Conservation (phyloP, 2,888 invertebrate species). For the Kuschelorhynchus macadamiae region DNA sequence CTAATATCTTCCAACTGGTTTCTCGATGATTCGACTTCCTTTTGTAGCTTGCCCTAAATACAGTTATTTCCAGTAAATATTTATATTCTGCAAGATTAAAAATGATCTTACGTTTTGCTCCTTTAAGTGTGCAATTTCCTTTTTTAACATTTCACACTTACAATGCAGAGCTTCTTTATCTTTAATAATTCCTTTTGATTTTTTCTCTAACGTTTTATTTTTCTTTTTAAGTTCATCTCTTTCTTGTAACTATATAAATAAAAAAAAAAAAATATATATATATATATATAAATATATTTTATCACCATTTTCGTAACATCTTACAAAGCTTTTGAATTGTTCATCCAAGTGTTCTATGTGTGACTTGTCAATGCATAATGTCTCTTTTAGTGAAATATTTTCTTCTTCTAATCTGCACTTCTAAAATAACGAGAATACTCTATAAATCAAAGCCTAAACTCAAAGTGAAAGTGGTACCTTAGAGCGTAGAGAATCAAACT, state of each 20-base stretch:
- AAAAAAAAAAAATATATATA: no score
- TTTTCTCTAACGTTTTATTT: conserved; percentile 51
- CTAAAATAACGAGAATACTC: conserved; percentile 30
- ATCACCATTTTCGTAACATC: conserved; percentile 7
- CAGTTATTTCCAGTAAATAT: not conserved
- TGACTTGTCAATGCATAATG: conserved; percentile 49
- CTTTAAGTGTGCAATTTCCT: conserved; percentile 40
- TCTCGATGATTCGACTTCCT: not conserved
- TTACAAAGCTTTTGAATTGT: conserved; percentile 52
- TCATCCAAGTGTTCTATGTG: conserved; percentile 53
- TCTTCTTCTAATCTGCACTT: conserved; percentile 37
- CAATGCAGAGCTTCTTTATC: conserved; percentile 47
- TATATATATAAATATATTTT: no score
- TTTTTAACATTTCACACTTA: conserved; percentile 42
- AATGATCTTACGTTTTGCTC: conserved; percentile 45
- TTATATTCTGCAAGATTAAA: not conserved
- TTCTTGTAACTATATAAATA: conserved; percentile 35
- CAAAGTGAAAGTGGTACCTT: conserved; percentile 39
- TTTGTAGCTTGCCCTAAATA: conserved; percentile 23
- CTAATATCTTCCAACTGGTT: conserved; percentile 7
- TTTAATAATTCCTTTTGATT: conserved; percentile 11
- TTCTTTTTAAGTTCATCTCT: conserved; percentile 37
- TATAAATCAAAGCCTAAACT: conserved; percentile 2
- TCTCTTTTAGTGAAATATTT: conserved; percentile 47
- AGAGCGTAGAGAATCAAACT: conserved; percentile 28